phyloP scores from a whole-genome alignment of 2,888 invertebrate genomes.

The Papilio elwesi region DNA sequence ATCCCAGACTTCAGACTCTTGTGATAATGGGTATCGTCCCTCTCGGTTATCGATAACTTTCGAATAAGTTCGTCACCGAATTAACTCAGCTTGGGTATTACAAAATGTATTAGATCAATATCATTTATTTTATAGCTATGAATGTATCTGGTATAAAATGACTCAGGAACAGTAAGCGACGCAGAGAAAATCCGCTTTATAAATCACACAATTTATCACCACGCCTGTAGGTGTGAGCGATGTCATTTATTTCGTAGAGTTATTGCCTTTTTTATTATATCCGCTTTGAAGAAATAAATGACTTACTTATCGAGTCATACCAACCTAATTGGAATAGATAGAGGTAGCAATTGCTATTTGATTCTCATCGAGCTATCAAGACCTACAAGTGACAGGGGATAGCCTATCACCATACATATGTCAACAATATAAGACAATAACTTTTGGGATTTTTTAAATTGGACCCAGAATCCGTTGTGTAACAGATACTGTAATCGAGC shows the following conservation, averaged over 20 bases:
- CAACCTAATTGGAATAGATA: constrained; percentile 5
- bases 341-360: background rate
- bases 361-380: too few relatives aligned
- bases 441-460: too few relatives aligned
- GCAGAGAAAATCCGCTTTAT: constrained; percentile 18
- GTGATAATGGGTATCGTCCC: too few relatives aligned
- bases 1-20: too few relatives aligned
- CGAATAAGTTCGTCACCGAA: background rate
- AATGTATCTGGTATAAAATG: constrained; percentile 8
- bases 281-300: constrained; percentile 14
- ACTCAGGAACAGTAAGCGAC: constrained; percentile 1
- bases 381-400: too few relatives aligned
- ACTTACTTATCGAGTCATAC: background rate
- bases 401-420: too few relatives aligned
- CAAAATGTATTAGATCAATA: background rate
- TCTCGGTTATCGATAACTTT: background rate
- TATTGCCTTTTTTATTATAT: constrained; percentile 20
- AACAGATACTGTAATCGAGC: too few relatives aligned
- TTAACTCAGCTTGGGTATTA: background rate
- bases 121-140: background rate
- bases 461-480: too few relatives aligned
- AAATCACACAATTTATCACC: constrained; percentile 35
- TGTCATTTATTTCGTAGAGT: constrained; percentile 29
- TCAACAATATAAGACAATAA: too few relatives aligned
- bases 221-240: constrained; percentile 23